Evolutionary conservation across 2,888 invertebrate genomes (phyloP).

Genomic region (Oligia strigilis): DNA sequence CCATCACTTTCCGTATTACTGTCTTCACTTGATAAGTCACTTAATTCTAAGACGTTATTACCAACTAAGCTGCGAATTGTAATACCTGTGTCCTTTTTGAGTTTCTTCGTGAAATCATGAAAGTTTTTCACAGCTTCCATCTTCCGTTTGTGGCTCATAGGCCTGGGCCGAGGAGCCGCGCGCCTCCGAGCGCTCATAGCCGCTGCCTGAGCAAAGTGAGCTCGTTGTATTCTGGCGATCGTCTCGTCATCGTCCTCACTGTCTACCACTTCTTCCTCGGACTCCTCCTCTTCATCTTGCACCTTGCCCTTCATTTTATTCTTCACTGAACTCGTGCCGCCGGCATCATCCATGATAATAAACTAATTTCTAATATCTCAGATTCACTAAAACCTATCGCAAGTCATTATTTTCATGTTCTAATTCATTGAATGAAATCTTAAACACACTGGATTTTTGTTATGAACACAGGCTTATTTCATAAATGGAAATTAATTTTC

Average conservation of each 20-base stretch:
- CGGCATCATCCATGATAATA: constrained; percentile 82
- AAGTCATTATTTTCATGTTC: constrained; percentile 61
- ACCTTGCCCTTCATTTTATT: constrained; percentile 79
- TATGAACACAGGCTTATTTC: constrained; percentile 60
- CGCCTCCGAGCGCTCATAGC: constrained; percentile 85
- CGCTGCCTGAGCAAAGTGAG: constrained; percentile 86
- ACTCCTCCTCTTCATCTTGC: constrained; percentile 78
- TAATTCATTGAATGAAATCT: constrained; percentile 52
- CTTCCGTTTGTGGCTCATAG: constrained; percentile 88
- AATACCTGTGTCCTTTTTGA: constrained; percentile 89
- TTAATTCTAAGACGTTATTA: constrained; percentile 87
- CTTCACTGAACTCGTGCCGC: constrained; percentile 77
- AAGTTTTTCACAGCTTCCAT: constrained; percentile 89
- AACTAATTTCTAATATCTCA: constrained; percentile 60
- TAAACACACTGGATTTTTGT: constrained; percentile 49
- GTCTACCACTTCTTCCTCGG: constrained; percentile 84
- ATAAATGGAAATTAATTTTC: constrained; percentile 60
- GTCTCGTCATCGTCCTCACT: constrained; percentile 89
- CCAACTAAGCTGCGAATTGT: constrained; percentile 88
- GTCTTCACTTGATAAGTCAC: constrained; percentile 88
- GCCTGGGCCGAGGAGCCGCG: constrained; percentile 80
- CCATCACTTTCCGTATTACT: constrained; percentile 88
- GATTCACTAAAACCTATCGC: constrained; percentile 56
- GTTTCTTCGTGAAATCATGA: constrained; percentile 89
- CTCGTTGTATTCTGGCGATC: constrained; percentile 87